Conservation (phyloP, 2,888 invertebrate species). For the Pandemis cinnamomeana region DNA sequence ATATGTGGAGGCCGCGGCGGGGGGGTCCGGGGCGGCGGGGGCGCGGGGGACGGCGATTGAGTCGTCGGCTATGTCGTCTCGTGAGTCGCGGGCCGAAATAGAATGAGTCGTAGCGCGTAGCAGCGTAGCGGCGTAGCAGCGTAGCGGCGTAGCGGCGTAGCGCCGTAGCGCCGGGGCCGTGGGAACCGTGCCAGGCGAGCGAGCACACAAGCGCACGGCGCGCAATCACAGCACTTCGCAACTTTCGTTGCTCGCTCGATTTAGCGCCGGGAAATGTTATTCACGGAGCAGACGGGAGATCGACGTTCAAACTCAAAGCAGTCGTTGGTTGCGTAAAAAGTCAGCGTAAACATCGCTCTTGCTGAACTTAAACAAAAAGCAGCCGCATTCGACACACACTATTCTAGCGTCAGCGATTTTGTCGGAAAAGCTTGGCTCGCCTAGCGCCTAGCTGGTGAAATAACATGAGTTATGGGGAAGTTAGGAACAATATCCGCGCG, state of each 20-base stretch:
- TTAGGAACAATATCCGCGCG: slow-evolving; percentile 34
- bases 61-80: neutral
- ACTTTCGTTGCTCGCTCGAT: slow-evolving; percentile 12
- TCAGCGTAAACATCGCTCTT: slow-evolving; percentile 24
- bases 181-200: slow-evolving; percentile 17
- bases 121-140: neutral
- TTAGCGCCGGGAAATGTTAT: neutral
- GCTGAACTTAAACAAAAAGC: slow-evolving; percentile 13
- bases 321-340: slow-evolving; percentile 9
- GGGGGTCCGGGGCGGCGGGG: neutral
- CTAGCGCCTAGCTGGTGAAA: slow-evolving; percentile 14
- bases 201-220: neutral
- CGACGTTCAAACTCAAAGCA: neutral
- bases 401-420: slow-evolving; percentile 29
- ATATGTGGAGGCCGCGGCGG: slow-evolving; percentile 15
- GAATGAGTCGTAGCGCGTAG: neutral
- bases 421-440: slow-evolving; percentile 6
- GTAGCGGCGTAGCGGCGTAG: neutral
- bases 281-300: no score
- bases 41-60: slow-evolving; percentile 4
- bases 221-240: neutral
- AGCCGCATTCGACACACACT: slow-evolving; percentile 2
- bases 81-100: neutral
- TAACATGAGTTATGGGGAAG: slow-evolving; percentile 29
- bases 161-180: slow-evolving; percentile 6